These are phyloP conservation scores for Rhabdornis inornatus DNA, from an alignment of 2,113 vertebrate genomes.

Conservation along the genomic window DNA sequence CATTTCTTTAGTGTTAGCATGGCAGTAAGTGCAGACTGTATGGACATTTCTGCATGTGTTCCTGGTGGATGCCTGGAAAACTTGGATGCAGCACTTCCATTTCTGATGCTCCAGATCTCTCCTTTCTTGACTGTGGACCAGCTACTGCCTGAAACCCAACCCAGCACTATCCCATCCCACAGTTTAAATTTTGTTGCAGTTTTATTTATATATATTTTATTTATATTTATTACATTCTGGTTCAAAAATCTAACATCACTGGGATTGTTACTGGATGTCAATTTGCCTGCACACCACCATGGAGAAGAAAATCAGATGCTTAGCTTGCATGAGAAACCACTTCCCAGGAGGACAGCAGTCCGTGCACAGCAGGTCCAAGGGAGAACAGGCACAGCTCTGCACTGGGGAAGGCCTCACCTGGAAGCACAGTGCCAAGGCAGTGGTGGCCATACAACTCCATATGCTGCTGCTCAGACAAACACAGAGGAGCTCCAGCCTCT, in stretches of 20 bases:
- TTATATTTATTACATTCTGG: neutral
- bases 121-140: neutral
- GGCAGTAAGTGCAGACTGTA: neutral
- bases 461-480: neutral
- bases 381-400: neutral
- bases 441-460: fast-evolving
- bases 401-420: neutral
- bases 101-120: neutral
- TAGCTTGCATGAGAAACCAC: neutral
- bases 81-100: neutral
- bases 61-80: neutral
- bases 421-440: neutral
- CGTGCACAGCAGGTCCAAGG: neutral
- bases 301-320: neutral
- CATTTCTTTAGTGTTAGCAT: neutral
- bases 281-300: fast-evolving
- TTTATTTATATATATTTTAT: neutral
- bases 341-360: neutral
- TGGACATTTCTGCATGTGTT: neutral
- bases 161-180: neutral
- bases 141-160: neutral
- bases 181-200: neutral
- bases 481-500: neutral
- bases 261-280: fast-evolving
- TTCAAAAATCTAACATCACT: neutral